A percentile compares a stretch with the other conserved stretches of the same genome.
Conservation (phyloP, 2,797 vertebrate genomes). For the Heliangelus exortis region DNA sequence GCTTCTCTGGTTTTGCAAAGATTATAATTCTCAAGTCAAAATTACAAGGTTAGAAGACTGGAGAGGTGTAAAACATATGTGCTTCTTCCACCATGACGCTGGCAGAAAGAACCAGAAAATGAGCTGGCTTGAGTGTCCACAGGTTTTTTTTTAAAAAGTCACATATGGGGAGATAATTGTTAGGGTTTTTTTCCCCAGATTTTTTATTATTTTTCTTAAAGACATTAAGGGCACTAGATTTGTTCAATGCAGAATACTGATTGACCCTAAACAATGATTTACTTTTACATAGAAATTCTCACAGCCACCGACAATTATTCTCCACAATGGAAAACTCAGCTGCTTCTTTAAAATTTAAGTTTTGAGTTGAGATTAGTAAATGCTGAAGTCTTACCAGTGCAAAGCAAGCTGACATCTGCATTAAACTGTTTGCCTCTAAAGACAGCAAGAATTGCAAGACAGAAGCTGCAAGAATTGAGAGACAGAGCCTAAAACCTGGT, state of each 20-base stretch:
- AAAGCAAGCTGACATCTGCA: neutral
- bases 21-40: neutral
- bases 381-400: neutral
- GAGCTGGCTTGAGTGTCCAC: neutral
- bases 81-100: neutral
- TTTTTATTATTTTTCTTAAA: neutral
- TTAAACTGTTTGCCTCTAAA: slow-evolving; percentile 1
- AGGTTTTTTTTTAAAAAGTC: neutral
- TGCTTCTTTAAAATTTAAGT: neutral
- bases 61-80: neutral
- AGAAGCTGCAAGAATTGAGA: neutral
- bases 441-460: neutral
- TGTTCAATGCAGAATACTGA: neutral
- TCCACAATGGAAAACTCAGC: neutral
- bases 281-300: accelerated
- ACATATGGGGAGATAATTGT: neutral
- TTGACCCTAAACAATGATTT: neutral
- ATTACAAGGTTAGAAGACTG: neutral
- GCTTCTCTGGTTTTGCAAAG: neutral
- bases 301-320: neutral
- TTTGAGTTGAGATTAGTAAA: neutral
- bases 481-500: neutral
- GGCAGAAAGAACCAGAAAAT: neutral
- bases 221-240: neutral
- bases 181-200: accelerated